Percentiles rank a stretch among this genome's conserved stretches.
Evolutionary conservation across 2,113 vertebrate genomes (phyloP).

Genomic region (Cranoglanis bouderius): DNA sequence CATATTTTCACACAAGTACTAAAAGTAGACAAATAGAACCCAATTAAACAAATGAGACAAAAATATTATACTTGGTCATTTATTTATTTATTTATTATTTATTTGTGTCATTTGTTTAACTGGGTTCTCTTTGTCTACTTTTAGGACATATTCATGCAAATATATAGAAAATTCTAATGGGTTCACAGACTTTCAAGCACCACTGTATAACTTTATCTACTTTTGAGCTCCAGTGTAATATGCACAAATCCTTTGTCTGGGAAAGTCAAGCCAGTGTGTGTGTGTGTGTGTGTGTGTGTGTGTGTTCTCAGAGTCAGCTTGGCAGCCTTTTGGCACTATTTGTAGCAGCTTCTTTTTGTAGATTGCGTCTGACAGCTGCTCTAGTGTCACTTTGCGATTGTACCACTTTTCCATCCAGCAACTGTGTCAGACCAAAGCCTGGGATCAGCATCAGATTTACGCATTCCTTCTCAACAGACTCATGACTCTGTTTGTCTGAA

Average conservation of each 20-base stretch:
- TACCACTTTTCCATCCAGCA: conserved; percentile 10
- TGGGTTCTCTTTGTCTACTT: too few relatives aligned
- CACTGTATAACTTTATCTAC: not conserved
- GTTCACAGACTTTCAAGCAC: too few relatives aligned
- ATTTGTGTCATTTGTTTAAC: too few relatives aligned
- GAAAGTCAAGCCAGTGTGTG: not conserved
- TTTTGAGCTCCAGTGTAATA: not conserved
- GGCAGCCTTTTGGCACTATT: conserved; percentile 1
- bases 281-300: conserved; percentile 4
- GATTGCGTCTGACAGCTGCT: conserved; percentile 19
- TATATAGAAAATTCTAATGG: too few relatives aligned
- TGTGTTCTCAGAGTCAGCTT: conserved; percentile 7
- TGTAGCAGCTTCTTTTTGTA: conserved; percentile 17
- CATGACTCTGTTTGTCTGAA: not conserved
- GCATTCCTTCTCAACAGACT: not conserved
- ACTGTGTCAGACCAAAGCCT: not conserved
- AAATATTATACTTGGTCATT: too few relatives aligned
- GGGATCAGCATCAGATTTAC: not conserved
- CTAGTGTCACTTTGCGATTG: not conserved
- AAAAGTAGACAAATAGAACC: too few relatives aligned
- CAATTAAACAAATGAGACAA: too few relatives aligned
- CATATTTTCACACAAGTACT: too few relatives aligned
- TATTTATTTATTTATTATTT: too few relatives aligned
- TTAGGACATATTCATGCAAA: too few relatives aligned
- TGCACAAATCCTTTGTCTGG: not conserved